Conservation (phyloP, 1,140 invertebrate species). For the Chironomus striatipennis region DNA sequence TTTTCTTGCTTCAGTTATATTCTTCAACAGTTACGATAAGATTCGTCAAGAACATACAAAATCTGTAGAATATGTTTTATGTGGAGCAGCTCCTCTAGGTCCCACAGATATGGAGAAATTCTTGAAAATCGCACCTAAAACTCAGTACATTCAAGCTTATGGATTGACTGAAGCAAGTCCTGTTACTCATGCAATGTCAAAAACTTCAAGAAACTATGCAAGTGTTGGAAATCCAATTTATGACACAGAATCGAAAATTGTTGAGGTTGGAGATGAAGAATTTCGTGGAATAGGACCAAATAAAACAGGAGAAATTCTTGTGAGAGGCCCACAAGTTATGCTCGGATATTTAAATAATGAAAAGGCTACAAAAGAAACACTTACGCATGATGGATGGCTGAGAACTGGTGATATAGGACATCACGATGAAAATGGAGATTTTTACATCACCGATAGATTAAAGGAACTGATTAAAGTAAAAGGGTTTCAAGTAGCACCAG, state of each 20-base stretch:
- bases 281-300: slow-evolving; percentile 41
- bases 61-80: slow-evolving; percentile 45
- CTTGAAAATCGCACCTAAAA: slow-evolving; percentile 35
- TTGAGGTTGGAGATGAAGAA: slow-evolving; percentile 37
- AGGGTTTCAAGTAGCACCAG: slow-evolving; percentile 52
- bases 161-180: slow-evolving; percentile 49
- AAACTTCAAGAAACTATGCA: slow-evolving; percentile 36
- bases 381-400: slow-evolving; percentile 61
- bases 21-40: slow-evolving; percentile 54
- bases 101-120: slow-evolving; percentile 49
- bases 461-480: slow-evolving; percentile 77
- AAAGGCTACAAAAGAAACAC: slow-evolving; percentile 53
- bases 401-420: slow-evolving; percentile 63
- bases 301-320: slow-evolving; percentile 53
- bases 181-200: slow-evolving; percentile 36
- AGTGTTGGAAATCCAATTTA: slow-evolving; percentile 47
- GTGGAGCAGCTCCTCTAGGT: slow-evolving; percentile 63
- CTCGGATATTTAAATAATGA: slow-evolving; percentile 64
- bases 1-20: too few relatives aligned
- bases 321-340: slow-evolving; percentile 62
- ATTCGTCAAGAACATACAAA: slow-evolving; percentile 50
- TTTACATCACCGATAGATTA: slow-evolving; percentile 57
- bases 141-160: slow-evolving; percentile 35
- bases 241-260: slow-evolving; percentile 49
- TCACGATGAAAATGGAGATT: slow-evolving; percentile 47